Percentiles rank a stretch among this genome's conserved stretches.
These are phyloP conservation scores for Argyra leucocephala DNA, from an alignment of 2,888 invertebrate species.

Conservation along the genomic window DNA sequence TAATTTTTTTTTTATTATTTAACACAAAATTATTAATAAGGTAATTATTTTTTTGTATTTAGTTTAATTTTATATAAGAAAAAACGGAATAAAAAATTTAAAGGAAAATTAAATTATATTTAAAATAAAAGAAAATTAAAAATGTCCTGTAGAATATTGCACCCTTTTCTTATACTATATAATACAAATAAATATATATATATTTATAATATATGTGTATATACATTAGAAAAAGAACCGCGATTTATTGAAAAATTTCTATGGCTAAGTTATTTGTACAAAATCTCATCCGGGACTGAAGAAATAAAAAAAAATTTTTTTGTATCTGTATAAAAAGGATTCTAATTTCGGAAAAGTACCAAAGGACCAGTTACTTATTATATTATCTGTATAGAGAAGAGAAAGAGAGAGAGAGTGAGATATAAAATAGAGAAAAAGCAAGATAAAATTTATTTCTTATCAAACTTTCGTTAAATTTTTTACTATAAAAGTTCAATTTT, in stretches of 20 bases:
- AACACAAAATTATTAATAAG: no score
- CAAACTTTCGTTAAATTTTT: no score
- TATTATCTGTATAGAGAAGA: background rate
- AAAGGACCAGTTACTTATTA: background rate
- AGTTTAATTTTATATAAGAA: no score
- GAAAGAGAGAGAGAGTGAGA: background rate
- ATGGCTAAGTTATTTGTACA: conserved; percentile 30
- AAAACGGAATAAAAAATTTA: background rate
- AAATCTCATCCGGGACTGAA: conserved; percentile 42
- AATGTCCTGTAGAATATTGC: background rate
- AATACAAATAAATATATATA: background rate
- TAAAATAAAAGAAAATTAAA: background rate
- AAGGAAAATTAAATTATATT: background rate
- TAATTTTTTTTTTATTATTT: no score
- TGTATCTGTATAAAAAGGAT: background rate
- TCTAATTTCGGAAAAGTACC: background rate
- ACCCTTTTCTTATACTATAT: background rate
- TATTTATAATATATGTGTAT: no score
- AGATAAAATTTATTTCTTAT: no score
- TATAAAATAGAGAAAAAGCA: no score
- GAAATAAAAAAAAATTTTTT: conserved; percentile 8
- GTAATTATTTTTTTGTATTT: no score
- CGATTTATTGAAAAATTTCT: background rate
- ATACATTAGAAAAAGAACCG: background rate
- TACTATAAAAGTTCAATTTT: no score